These are phyloP conservation scores for Drosophila parthenogenetica DNA, from an alignment of 2,888 invertebrate species.

Conservation along the genomic window DNA sequence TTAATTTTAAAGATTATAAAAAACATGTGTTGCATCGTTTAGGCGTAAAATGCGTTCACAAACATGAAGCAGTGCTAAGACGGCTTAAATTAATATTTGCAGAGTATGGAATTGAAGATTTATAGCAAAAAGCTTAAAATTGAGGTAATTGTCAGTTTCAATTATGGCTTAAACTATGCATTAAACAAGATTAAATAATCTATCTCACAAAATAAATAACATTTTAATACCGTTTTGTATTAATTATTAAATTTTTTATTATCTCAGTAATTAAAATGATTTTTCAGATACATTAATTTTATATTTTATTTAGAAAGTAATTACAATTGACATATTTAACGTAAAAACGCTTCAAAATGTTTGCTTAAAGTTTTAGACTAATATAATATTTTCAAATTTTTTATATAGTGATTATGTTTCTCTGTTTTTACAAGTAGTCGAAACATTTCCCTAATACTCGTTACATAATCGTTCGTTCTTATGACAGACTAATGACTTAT, in stretches of 20 bases:
- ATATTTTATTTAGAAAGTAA: constrained; percentile 56
- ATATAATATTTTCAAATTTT: constrained; percentile 17
- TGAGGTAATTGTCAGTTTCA: too few species aligned
- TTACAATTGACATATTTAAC: constrained; percentile 57
- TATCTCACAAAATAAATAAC: background rate
- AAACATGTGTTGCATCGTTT: too few species aligned
- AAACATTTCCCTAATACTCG: constrained; percentile 63
- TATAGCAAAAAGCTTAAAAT: too few species aligned
- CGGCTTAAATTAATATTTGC: too few species aligned
- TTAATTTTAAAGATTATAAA: too few species aligned
- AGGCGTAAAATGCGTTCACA: too few species aligned
- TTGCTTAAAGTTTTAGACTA: constrained; percentile 39
- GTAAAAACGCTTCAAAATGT: constrained; percentile 56
- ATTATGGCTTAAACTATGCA: too few species aligned
- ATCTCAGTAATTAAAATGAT: constrained; percentile 23
- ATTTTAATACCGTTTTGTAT: background rate
- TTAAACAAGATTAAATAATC: too few species aligned
- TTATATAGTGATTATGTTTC: constrained; percentile 23
- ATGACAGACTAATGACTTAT: constrained; percentile 78
- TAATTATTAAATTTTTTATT: constrained; percentile 38
- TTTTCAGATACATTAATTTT: constrained; percentile 32
- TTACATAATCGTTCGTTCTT: constrained; percentile 65
- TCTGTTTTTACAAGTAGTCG: constrained; percentile 63
- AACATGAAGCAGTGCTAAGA: too few species aligned
- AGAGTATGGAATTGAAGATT: too few species aligned